Conservation (phyloP, 2,888 invertebrate genomes). For the Scaptomyza reducta region DNA sequence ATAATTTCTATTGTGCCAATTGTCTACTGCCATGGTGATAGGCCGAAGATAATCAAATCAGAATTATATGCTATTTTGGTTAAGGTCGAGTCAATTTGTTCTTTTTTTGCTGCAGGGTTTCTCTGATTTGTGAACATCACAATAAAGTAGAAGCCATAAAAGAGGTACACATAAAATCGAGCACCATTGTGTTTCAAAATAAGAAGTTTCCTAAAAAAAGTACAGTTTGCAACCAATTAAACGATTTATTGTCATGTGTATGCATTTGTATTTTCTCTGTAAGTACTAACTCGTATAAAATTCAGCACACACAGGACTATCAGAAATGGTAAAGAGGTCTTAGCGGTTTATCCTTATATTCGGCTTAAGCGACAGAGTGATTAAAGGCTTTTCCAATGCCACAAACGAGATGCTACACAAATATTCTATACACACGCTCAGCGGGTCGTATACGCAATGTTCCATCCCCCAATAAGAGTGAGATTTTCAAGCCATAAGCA, state of each 20-base stretch:
- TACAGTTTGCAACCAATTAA: background rate
- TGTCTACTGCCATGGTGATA: slow-evolving; percentile 24
- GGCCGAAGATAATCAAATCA: background rate
- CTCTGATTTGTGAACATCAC: background rate
- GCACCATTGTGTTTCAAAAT: background rate
- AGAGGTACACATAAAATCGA: too few relatives aligned
- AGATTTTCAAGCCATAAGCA: slow-evolving; percentile 45
- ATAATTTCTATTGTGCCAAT: background rate
- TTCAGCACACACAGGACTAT: slow-evolving; percentile 5
- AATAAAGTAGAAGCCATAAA: background rate
- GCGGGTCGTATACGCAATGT: slow-evolving; percentile 39
- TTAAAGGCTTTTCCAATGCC: slow-evolving; percentile 52
- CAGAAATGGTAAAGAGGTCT: slow-evolving; percentile 22
- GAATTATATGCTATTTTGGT: background rate
- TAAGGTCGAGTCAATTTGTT: background rate
- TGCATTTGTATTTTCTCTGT: background rate
- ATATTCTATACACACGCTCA: slow-evolving; percentile 15
- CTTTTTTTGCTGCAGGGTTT: slow-evolving; percentile 1
- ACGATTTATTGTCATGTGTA: background rate
- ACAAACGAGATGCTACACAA: slow-evolving; percentile 25
- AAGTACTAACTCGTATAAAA: slow-evolving; percentile 5
- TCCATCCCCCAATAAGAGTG: slow-evolving; percentile 12
- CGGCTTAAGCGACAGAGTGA: slow-evolving; percentile 26
- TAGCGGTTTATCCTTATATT: slow-evolving; percentile 5
- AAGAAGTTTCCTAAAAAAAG: background rate